phyloP scores from a whole-genome alignment of 2,797 vertebrate genomes.

The Anabas testudineus region DNA sequence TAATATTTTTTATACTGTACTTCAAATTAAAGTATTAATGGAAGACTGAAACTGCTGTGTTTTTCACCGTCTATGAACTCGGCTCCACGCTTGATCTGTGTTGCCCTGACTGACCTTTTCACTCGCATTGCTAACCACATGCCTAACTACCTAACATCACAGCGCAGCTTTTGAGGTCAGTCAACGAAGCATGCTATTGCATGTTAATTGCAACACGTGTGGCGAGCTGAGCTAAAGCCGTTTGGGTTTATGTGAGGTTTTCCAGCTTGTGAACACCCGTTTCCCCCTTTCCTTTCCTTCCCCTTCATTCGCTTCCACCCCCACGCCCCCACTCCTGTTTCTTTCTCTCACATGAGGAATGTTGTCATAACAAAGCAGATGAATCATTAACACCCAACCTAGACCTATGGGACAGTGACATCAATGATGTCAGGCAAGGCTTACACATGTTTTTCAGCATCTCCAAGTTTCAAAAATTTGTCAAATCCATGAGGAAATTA shows the following conservation, averaged over 20 bases:
- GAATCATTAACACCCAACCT: conserved; percentile 70
- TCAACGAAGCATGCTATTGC: conserved; percentile 63
- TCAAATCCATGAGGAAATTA: neutral
- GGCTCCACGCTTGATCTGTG: conserved; percentile 59
- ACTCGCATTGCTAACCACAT: conserved; percentile 61
- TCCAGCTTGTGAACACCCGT: conserved; percentile 69
- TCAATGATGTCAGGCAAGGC: conserved; percentile 58
- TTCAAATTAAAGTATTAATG: neutral
- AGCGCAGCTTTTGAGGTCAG: conserved; percentile 70
- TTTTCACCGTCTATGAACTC: conserved; percentile 56
- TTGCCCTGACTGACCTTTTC: conserved; percentile 62
- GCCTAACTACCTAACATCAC: conserved; percentile 71
- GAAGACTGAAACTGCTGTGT: neutral
- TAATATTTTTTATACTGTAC: conserved; percentile 11
- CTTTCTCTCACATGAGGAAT: conserved; percentile 53
- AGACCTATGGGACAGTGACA: conserved; percentile 73
- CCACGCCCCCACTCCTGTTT: conserved; percentile 6
- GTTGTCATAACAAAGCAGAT: conserved; percentile 72
- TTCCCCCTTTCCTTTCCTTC: conserved; percentile 45
- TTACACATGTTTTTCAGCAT: conserved; percentile 43
- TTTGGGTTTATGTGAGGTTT: conserved; percentile 69
- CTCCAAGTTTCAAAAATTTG: conserved; percentile 12
- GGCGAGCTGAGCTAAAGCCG: conserved; percentile 64
- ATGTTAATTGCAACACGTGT: conserved; percentile 79
- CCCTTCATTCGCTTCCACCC: neutral